Conservation (phyloP, 1,140 invertebrate species). For the Drosophila lini region DNA sequence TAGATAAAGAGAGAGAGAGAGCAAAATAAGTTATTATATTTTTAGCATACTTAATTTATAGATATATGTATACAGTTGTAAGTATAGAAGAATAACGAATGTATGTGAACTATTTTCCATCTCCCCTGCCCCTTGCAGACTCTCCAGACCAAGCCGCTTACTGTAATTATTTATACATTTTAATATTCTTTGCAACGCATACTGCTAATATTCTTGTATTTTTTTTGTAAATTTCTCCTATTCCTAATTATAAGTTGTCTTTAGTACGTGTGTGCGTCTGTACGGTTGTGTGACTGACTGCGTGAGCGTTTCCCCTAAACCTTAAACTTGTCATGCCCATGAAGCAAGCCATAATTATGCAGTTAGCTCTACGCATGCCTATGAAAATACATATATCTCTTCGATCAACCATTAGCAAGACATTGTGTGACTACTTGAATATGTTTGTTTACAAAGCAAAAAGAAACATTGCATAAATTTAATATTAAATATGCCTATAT, state of each 20-base stretch:
- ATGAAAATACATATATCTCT: conserved; percentile 60
- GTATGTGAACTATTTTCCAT: conserved; percentile 14
- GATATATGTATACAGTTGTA: conserved; percentile 31
- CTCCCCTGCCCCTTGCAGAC: conserved; percentile 36
- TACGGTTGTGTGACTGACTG: conserved; percentile 24
- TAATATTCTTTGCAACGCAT: conserved; percentile 21
- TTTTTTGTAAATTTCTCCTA: conserved; percentile 50
- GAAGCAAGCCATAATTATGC: conserved; percentile 60
- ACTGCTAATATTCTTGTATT: conserved; percentile 20
- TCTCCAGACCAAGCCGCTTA: conserved; percentile 41
- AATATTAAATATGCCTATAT: conserved; percentile 35
- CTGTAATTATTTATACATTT: conserved; percentile 64
- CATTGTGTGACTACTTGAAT: conserved; percentile 49
- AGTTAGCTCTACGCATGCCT: conserved; percentile 40
- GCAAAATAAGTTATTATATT: conserved; percentile 32
- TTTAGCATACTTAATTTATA: conserved; percentile 40
- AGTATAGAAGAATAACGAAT: conserved; percentile 33
- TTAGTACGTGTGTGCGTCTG: conserved; percentile 27
- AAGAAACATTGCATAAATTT: conserved; percentile 38
- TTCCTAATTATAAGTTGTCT: conserved; percentile 48
- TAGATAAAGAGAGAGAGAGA: conserved; percentile 37
- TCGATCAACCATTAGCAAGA: conserved; percentile 57
- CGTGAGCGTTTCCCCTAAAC: conserved; percentile 29
- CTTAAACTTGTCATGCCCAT: conserved; percentile 49
- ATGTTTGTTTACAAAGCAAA: conserved; percentile 44